Conservation (phyloP, 2,113 vertebrate species). For the Chamaetylas fuelleborni region DNA sequence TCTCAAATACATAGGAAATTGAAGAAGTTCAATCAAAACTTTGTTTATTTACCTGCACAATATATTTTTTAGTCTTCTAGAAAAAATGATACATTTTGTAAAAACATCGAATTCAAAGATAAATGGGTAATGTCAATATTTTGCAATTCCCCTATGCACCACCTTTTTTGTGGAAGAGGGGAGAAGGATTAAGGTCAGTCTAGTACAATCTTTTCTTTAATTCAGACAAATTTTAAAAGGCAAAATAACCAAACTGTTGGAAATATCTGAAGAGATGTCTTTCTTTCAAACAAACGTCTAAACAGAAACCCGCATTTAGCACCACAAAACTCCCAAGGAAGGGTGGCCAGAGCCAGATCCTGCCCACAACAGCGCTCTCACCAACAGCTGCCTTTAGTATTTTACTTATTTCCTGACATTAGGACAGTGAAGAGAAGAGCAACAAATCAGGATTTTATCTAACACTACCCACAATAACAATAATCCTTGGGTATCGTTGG, state of each 20-base stretch:
- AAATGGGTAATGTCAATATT: not conserved
- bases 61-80: not conserved
- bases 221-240: not conserved
- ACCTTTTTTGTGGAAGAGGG: not conserved
- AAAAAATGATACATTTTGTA: not conserved
- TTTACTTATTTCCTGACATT: not conserved
- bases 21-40: not conserved
- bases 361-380: not conserved
- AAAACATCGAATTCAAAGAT: not conserved
- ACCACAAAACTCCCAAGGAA: not conserved
- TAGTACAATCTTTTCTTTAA: not conserved
- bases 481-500: not conserved
- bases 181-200: not conserved
- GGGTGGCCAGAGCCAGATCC: not conserved
- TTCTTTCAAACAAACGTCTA: not conserved
- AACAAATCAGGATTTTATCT: not conserved
- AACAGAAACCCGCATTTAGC: not conserved
- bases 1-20: not conserved
- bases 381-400: not conserved
- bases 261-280: not conserved
- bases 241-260: not conserved
- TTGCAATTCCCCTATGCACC: not conserved
- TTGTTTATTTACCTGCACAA: not conserved
- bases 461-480: not conserved
- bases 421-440: not conserved